Evolutionary conservation across 2,888 invertebrate species (phyloP), one percentile per base, ranked within the genome.

Genomic region (Chrysolina americana): DNA sequence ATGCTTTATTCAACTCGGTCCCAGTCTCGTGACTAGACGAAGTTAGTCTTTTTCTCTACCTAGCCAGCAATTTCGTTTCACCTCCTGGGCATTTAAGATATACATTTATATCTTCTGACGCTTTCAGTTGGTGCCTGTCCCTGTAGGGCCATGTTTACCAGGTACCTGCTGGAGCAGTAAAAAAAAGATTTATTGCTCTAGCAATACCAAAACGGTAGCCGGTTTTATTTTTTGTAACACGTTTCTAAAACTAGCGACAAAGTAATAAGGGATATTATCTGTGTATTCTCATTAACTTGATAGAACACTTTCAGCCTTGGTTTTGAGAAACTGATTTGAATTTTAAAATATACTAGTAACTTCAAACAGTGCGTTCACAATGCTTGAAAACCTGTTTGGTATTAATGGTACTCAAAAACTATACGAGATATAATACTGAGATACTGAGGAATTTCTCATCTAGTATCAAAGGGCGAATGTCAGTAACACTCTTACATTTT

Each of bases 21-120:
- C 59, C 59, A 59, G 15, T 59, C 15, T 59, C 59, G 59, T 59
- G 59, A 59, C 59, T 59, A 59, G 59, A 59, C 59, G 59, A 59
- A 59, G 59, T 59, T 59, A 59, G 36, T 59, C 59, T 36, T 36
- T 13, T 59, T 59, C 59, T 19, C 59, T 59, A 28, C 59, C 59
- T 28, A 28, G 28, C 28, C 4, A 28, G 59, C 59, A 59, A 59
- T 59, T 59, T 59, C 59, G 59, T 17, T 28, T 21, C 8, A 59
- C 59, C 59, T 17, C 36, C 28, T 59, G 59, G 59, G 28, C 59
- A 15, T 59, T 28, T 36, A n/a, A 36, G 59, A 59, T 59, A 59
- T 17, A 59, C 59, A 59, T 59, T 59, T 59, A 28, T 59, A 59
- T 59, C 28, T 28, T 28, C n/a, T n/a, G 59, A 59, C 28, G 59